Base-by-base conservation (phyloP, 2,797 vertebrate species). In the Trichosurus vulpecula region DNA sequence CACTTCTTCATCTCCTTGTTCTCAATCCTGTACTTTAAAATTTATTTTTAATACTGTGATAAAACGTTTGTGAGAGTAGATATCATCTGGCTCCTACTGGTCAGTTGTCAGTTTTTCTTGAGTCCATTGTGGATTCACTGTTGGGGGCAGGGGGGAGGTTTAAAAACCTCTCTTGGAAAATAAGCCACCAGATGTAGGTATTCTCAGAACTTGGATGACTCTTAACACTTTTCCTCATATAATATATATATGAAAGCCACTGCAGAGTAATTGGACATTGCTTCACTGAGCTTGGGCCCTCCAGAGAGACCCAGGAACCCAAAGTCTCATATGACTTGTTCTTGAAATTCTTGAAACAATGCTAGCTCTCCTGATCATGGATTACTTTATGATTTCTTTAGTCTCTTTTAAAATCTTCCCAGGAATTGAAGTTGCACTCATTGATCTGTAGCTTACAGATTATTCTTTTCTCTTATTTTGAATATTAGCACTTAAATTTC, bases 1-100 rank as follows among this genome's bases (percentile, higher is more conserved):
- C 93, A 99, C 99, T 97, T 99, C 99, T 98, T 99, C 99, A 96
- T 99, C 99, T 95, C 99, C 98, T 94, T 99, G 99, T 96, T 99
- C 99, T 97, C 99, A 99, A 99, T 41, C 99, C 99, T 57, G 98
- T 96, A 66, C 98, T 99, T 99, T 96, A 16, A 95, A 30, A 93
- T 87, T 87, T 51, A 51, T 51, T 87, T 87, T 87, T 87, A 87
- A 87, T 51, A 27, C 25, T 87, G 3, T 87, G 41, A 27, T 51
- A 87, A 87, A 87, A 51, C 5, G 25, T 87, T 87, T 81, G 41
- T 81, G 22, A 81, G 41, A 9, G 41, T 51, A 51, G 22, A 27
- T 51, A 61, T 19, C 61, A 74, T n/a, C 35, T 74, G n/a, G 61
- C n/a, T 74, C 6, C 30, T 61, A 3, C n/a, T n/a, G 22, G 41